phyloP scores from a whole-genome alignment of 53 echinoderm and acorn worm genomes.

The Stichopus horrens region DNA sequence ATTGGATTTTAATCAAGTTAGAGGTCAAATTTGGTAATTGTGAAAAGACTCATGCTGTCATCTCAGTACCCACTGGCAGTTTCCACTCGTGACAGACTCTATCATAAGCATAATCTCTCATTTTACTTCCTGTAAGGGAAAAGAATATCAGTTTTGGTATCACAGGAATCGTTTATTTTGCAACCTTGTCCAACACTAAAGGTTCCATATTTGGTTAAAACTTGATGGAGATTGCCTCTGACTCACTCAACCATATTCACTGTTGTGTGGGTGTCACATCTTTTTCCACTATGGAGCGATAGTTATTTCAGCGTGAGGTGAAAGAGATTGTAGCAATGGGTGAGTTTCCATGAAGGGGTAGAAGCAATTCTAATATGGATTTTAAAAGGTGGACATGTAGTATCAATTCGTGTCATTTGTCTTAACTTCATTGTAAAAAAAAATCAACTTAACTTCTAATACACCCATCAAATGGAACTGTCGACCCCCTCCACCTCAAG shows the following conservation, averaged over 20 bases:
- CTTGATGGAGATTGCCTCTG: not conserved
- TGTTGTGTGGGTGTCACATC: not conserved
- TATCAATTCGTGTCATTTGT: no score
- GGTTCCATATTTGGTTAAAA: not conserved
- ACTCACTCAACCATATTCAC: not conserved
- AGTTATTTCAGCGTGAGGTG: no score
- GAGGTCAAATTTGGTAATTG: not conserved
- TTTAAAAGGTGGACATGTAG: no score
- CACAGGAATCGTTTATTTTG: not conserved
- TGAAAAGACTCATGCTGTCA: not conserved
- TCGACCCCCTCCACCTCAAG: no score
- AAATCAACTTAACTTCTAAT: no score
- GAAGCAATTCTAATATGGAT: no score
- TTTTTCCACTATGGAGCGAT: not conserved
- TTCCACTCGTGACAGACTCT: not conserved
- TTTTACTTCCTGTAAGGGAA: not conserved
- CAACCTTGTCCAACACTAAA: not conserved
- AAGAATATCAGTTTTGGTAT: not conserved
- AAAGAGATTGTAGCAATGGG: no score
- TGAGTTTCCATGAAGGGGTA: no score
- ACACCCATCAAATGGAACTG: no score
- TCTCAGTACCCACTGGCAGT: not conserved
- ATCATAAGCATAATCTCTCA: not conserved
- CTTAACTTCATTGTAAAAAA: no score
- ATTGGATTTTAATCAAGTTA: not conserved